Base-by-base conservation (phyloP, 2,888 invertebrate genomes). In the Ichneumoninae sp. region DNA sequence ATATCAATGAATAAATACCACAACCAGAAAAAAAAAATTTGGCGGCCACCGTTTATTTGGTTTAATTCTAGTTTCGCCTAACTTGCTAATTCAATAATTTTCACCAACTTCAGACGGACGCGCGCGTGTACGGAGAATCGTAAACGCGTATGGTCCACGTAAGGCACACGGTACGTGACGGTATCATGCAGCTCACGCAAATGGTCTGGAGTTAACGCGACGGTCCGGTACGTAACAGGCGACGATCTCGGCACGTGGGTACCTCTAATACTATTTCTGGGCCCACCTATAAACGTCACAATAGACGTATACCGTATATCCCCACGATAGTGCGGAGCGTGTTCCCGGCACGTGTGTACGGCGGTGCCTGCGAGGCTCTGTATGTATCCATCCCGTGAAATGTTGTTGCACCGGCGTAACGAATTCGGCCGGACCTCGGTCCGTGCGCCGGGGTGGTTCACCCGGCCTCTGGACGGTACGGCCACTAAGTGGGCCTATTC, bases 401-500 rank as follows among this genome's bases (percentile, higher is more conserved):
- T 85, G 57, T 68, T 72, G 82, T 76, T 70, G 82, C 40, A 79
- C 30, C 47, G 75, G 52, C 68, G 83, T 85, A 85, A 85, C 85
- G 77, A 85, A 83, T 83, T 78, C 70, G 50, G 66, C 44, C 44
- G 82, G 57, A 47, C 40, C 80, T 52, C 19, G 36, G 44, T 50
- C 60, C 44, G 30, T 71, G 71, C 50, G 13, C 47, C 13, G 36
- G 36, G 22, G 57, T n/a, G 30, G 52, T 60, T 68, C 47, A 10
- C 33, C 74, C 57, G 57, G 36, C 62, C 16, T 33, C 60, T 16
- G 16, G 69, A 52, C 74, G 69, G 75, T 70, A 40, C 60, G 77
- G 80, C 72, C 80, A 83, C 87, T 87, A 87, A 87, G 87, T 85
- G 85, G 85, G 78, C 84, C 87, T 87, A 87, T 87, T 87, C 87